Conservation (phyloP, 1,140 invertebrate species). For the Drosophila pseudoananassae region DNA sequence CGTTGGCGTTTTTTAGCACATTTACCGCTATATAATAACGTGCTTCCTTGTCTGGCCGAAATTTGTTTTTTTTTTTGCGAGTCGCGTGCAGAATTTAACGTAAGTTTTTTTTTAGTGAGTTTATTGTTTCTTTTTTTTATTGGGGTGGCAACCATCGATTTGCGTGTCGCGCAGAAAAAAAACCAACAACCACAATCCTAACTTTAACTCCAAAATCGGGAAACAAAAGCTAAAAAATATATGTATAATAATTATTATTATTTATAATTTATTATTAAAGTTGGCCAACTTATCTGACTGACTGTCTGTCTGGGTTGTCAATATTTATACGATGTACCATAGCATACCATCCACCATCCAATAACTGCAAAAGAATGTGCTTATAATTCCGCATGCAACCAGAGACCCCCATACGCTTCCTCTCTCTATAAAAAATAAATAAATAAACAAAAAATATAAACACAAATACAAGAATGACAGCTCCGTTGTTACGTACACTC, state of each 20-base stretch:
- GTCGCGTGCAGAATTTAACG: slow-evolving; percentile 77
- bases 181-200: slow-evolving; percentile 28
- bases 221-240: slow-evolving; percentile 32
- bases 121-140: slow-evolving; percentile 23
- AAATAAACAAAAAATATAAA: background rate
- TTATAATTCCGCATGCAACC: background rate
- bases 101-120: no score
- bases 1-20: slow-evolving; percentile 45
- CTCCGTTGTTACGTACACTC: background rate
- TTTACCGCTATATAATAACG: slow-evolving; percentile 67
- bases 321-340: no score
- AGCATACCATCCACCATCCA: background rate
- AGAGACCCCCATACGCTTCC: background rate
- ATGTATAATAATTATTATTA: background rate
- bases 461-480: background rate
- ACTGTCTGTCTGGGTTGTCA: background rate
- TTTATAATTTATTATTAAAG: background rate
- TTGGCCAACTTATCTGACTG: background rate
- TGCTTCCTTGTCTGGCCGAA: slow-evolving; percentile 64
- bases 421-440: background rate
- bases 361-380: background rate
- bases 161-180: slow-evolving; percentile 71
- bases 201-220: background rate
- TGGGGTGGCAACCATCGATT: slow-evolving; percentile 79
- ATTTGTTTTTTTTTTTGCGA: slow-evolving; percentile 11